A percentile compares a stretch with the other conserved stretches of the same genome.
Conservation (phyloP, 2,888 invertebrate species). For the Digitonthophagus gazella region DNA sequence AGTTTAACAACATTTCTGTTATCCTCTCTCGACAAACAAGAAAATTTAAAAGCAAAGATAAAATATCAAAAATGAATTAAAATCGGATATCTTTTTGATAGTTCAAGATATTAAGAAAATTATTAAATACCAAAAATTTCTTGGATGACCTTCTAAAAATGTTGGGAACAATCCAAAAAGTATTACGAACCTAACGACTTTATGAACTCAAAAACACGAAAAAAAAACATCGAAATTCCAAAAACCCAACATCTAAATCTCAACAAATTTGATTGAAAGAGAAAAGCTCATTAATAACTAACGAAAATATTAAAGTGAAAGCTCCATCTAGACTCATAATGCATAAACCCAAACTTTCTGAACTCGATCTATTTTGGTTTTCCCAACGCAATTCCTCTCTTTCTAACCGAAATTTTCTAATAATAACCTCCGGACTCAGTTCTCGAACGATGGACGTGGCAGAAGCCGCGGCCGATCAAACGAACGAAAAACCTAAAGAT, state of each 20-base stretch:
- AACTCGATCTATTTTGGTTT: neutral
- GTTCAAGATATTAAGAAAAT: too few species aligned
- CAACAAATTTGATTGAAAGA: neutral
- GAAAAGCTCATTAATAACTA: neutral
- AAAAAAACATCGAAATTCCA: neutral
- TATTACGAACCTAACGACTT: neutral
- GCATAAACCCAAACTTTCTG: too few species aligned
- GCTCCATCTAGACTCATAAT: neutral
- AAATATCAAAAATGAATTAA: too few species aligned
- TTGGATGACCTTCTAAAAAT: neutral
- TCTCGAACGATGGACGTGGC: constrained; percentile 44
- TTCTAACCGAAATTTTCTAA: neutral
- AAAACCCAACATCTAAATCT: neutral
- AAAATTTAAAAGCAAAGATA: too few species aligned
- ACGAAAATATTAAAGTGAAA: neutral
- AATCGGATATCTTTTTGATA: neutral
- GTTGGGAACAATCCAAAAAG: neutral
- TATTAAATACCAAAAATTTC: neutral
- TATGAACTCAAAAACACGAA: neutral
- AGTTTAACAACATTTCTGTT: too few species aligned
- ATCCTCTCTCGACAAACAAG: too few species aligned
- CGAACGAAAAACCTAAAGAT: constrained; percentile 31
- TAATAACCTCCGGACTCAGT: constrained; percentile 32
- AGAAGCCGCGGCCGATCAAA: constrained; percentile 35
- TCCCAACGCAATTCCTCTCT: neutral